Evolutionary conservation across 2,113 vertebrate genomes (phyloP).

Genomic region (Toxotes jaculatrix): DNA sequence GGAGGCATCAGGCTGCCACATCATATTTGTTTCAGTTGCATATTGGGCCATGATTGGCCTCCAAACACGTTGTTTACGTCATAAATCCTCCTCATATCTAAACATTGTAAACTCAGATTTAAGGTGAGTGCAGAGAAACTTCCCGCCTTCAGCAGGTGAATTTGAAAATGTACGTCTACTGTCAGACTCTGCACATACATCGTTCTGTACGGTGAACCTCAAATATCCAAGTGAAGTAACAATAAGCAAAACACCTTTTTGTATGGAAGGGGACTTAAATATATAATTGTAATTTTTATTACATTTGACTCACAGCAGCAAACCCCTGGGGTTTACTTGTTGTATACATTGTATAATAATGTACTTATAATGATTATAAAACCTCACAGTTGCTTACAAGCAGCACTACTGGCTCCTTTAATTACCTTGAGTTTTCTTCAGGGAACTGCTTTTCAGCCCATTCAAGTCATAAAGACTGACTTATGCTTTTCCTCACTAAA

Average conservation of each 20-base stretch:
- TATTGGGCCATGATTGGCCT: neutral
- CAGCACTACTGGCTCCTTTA: slow-evolving; percentile 6
- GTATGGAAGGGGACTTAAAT: neutral
- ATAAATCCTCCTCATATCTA: neutral
- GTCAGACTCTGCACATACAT: neutral
- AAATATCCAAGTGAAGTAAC: neutral
- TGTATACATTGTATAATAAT: neutral
- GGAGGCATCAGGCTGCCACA: neutral
- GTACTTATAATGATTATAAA: neutral
- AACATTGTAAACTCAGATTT: neutral
- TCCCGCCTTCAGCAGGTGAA: neutral
- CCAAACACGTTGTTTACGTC: neutral
- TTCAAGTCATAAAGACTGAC: slow-evolving; percentile 3
- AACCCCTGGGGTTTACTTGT: neutral
- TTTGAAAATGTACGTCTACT: neutral
- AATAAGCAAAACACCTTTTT: neutral
- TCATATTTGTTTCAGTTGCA: neutral
- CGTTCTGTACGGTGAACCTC: neutral
- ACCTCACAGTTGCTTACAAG: neutral
- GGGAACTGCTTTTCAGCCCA: slow-evolving; percentile 14
- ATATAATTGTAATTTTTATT: neutral
- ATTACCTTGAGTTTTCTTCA: slow-evolving; percentile 30
- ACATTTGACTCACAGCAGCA: neutral
- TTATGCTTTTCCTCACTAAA: neutral
- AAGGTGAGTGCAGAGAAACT: neutral